These are phyloP conservation scores for Amorpha juglandis DNA, from an alignment of 2,888 invertebrate genomes.

Conservation along the genomic window DNA sequence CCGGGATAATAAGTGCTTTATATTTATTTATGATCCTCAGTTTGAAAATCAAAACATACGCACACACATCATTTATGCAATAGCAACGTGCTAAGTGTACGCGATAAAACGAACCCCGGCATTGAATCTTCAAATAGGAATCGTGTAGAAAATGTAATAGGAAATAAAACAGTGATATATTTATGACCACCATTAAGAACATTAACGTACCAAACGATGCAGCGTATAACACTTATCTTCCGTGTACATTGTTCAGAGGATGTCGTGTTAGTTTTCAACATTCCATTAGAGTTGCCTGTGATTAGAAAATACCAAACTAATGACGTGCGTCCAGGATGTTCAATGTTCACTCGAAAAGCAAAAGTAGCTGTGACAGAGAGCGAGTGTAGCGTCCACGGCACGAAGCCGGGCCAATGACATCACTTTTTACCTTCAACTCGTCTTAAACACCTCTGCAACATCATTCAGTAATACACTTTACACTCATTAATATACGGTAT, in stretches of 20 bases:
- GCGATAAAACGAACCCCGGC: conserved; percentile 6
- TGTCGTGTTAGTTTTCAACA: conserved; percentile 42
- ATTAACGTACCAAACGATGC: conserved; percentile 15
- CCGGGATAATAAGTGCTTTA: conserved; percentile 4
- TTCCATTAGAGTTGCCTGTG: conserved; percentile 52
- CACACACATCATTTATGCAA: neutral
- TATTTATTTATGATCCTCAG: neutral
- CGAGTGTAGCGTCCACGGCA: conserved; percentile 67
- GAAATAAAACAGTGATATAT: conserved; percentile 14
- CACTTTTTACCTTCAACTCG: conserved; percentile 58
- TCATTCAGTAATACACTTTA: conserved; percentile 53
- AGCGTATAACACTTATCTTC: conserved; percentile 20
- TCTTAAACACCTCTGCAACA: conserved; percentile 46
- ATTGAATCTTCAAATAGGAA: conserved; percentile 16
- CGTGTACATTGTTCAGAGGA: conserved; percentile 19
- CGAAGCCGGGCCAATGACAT: conserved; percentile 76
- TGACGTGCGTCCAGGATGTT: conserved; percentile 74
- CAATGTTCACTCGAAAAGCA: conserved; percentile 76
- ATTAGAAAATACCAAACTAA: conserved; percentile 74
- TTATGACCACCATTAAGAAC: conserved; percentile 11
- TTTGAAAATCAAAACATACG: conserved; percentile 7
- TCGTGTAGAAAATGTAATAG: conserved; percentile 10
- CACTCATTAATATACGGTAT: conserved; percentile 43
- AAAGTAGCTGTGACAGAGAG: conserved; percentile 75
- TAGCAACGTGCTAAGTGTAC: neutral